Percentiles rank a stretch among this genome's conserved stretches.
phyloP scores from a whole-genome alignment of 2,888 invertebrate genomes.

The Lasius platythorax region DNA sequence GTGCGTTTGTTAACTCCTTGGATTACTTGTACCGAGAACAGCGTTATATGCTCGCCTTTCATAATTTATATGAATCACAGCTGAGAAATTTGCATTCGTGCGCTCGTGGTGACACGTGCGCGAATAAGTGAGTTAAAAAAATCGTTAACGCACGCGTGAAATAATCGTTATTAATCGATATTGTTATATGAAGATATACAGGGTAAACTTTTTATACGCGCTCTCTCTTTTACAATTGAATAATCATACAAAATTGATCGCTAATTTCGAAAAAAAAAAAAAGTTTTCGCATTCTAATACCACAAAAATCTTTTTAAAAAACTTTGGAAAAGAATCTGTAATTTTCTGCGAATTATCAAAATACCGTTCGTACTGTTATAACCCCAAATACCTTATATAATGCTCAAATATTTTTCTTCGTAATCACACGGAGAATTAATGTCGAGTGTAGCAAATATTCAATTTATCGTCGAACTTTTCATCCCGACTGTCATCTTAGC shows the following conservation, averaged over 20 bases:
- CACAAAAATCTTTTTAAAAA: background rate
- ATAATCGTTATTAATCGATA: constrained; percentile 12
- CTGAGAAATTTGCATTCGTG: constrained; percentile 21
- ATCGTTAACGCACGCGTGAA: constrained; percentile 11
- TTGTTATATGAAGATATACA: background rate
- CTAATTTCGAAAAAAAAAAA: background rate
- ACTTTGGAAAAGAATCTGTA: background rate
- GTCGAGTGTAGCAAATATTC: constrained; percentile 22
- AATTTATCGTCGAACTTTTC: constrained; percentile 38
- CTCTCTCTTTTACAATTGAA: background rate
- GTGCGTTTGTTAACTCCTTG: constrained; percentile 11
- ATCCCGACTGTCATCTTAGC: constrained; percentile 37
- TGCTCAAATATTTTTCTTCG: background rate
- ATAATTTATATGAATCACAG: constrained; percentile 39
- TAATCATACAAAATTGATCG: background rate
- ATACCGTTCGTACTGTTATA: background rate
- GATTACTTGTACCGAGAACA: background rate
- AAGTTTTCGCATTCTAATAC: background rate
- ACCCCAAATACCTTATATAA: background rate
- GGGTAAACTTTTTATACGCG: background rate
- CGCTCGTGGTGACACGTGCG: background rate
- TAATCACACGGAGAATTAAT: constrained; percentile 31
- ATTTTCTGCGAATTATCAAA: background rate
- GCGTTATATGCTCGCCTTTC: background rate
- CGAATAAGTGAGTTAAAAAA: constrained; percentile 26